Evolutionary conservation across 2,888 invertebrate genomes (phyloP).

Genomic region (Drosophila paucipuncta): DNA sequence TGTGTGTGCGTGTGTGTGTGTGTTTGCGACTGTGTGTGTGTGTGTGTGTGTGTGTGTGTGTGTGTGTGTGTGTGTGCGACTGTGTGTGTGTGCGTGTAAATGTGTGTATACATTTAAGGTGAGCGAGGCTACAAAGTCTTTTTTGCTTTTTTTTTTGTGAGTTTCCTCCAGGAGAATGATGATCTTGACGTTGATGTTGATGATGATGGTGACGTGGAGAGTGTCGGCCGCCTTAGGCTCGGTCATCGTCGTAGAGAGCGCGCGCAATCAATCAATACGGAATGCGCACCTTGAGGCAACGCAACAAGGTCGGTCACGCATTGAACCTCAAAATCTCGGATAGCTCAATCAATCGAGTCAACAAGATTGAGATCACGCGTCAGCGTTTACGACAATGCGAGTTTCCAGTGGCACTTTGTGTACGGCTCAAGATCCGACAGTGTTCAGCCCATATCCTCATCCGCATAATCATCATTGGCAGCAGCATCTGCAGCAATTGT

Average conservation of each 20-base stretch:
- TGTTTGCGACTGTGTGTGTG: constrained; percentile 1
- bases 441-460: constrained; percentile 75
- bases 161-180: constrained; percentile 35
- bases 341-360: constrained; percentile 14
- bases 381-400: constrained; percentile 60
- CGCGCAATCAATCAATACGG: constrained; percentile 16
- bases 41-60: background rate
- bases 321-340: constrained; percentile 26
- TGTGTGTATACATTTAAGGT: constrained; percentile 43
- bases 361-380: constrained; percentile 54
- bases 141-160: constrained; percentile 38
- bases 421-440: constrained; percentile 8
- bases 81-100: constrained; percentile 14
- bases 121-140: constrained; percentile 80
- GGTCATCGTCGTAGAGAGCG: constrained; percentile 40
- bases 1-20: constrained; percentile 10
- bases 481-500: background rate
- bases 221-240: constrained; percentile 46
- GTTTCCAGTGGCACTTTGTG: constrained; percentile 41
- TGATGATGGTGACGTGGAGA: constrained; percentile 12
- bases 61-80: constrained; percentile 20
- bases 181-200: background rate
- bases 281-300: constrained; percentile 5
- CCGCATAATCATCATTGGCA: constrained; percentile 36
- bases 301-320: constrained; percentile 23